Conservation (phyloP, 2,888 invertebrate species). For the Tanypteryx hageni region DNA sequence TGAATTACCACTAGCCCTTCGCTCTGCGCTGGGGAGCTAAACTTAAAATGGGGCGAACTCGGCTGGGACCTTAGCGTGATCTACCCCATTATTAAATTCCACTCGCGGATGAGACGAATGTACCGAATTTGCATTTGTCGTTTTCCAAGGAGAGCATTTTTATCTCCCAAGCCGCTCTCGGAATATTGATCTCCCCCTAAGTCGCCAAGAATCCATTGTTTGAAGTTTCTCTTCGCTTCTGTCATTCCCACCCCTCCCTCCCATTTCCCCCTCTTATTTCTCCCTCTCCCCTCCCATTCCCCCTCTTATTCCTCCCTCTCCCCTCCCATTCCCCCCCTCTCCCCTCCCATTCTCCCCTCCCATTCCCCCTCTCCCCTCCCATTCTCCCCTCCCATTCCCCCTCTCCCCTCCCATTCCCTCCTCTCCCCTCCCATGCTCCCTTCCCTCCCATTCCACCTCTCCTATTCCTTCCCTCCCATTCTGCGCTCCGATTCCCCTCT, state of each 20-base stretch:
- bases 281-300: background rate
- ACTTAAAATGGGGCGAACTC: background rate
- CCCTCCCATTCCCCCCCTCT: background rate
- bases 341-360: background rate
- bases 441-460: too few relatives aligned
- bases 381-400: too few relatives aligned
- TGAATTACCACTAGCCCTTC: background rate
- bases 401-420: too few relatives aligned
- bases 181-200: background rate
- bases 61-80: slow-evolving; percentile 40
- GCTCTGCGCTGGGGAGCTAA: background rate
- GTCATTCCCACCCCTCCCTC: background rate
- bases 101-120: slow-evolving; percentile 39
- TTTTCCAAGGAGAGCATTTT: slow-evolving; percentile 15
- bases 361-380: background rate
- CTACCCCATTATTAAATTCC: slow-evolving; percentile 15
- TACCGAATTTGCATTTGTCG: slow-evolving; percentile 52
- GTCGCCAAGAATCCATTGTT: background rate
- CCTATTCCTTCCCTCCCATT: too few relatives aligned
- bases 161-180: background rate
- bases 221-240: background rate
- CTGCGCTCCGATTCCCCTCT: too few relatives aligned
- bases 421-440: too few relatives aligned
- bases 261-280: background rate
- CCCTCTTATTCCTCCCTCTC: background rate